These are phyloP conservation scores for Bubo scandiacus DNA, from an alignment of 2,113 vertebrate genomes.

Conservation along the genomic window DNA sequence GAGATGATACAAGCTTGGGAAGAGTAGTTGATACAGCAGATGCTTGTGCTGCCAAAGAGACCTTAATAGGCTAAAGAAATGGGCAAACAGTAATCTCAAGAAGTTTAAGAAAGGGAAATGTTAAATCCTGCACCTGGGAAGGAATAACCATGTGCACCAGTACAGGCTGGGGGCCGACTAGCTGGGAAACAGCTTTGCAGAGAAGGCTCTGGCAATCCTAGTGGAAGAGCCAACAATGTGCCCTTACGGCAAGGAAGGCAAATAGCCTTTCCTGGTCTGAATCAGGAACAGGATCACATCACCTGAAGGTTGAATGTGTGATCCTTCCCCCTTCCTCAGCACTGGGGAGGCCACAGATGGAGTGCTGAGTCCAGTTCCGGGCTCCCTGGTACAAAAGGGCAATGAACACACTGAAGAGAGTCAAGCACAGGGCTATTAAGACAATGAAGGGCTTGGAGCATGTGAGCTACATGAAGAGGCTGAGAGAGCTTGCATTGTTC, in stretches of 20 bases:
- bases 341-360: neutral
- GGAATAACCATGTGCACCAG: neutral
- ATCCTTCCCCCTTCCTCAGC: neutral
- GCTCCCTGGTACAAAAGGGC: neutral
- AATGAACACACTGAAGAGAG: neutral
- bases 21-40: neutral
- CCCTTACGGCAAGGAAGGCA: neutral
- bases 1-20: neutral
- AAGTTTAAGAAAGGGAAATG: neutral
- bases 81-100: neutral
- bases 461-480: neutral
- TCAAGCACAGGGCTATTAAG: neutral
- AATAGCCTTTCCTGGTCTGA: neutral
- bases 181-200: neutral
- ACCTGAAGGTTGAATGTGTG: neutral
- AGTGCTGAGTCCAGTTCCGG: neutral
- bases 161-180: neutral
- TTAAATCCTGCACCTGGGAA: neutral
- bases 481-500: neutral
- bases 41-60: neutral
- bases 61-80: neutral
- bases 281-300: neutral
- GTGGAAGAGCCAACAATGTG: neutral
- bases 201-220: neutral
- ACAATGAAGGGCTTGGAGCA: neutral